phyloP scores from a whole-genome alignment of 2,113 vertebrate species.

The Myrmecophaga tridactyla region DNA sequence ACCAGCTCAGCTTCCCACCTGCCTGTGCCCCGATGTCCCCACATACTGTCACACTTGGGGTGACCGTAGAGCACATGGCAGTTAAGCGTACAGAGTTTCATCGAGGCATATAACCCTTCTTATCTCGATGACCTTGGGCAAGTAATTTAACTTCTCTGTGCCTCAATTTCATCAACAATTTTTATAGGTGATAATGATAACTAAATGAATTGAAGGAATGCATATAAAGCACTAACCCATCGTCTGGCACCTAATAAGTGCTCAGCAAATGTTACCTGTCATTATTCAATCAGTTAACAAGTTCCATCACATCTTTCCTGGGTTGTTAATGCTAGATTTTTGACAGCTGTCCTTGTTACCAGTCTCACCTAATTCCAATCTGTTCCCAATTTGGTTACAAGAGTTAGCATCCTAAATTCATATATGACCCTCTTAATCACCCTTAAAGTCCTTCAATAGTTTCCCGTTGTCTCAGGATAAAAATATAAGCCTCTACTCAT shows the following conservation, averaged over 20 bases:
- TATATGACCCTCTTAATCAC: neutral
- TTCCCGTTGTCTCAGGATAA: neutral
- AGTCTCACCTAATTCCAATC: fast-evolving
- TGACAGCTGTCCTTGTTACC: fast-evolving
- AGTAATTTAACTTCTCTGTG: neutral
- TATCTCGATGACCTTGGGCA: neutral
- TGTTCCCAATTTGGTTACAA: fast-evolving
- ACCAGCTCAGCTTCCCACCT: fast-evolving
- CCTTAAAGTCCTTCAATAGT: neutral
- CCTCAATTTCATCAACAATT: neutral
- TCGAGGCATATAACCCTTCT: fast-evolving
- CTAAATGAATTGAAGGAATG: neutral
- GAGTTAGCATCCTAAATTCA: neutral
- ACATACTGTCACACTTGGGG: fast-evolving
- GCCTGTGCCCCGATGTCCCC: neutral
- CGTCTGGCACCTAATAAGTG: fast-evolving
- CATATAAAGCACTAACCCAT: fast-evolving
- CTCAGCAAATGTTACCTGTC: fast-evolving
- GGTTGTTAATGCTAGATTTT: too few species aligned
- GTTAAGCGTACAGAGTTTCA: neutral
- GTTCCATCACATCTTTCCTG: neutral
- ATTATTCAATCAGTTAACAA: neutral
- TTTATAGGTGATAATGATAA: neutral
- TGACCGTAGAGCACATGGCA: fast-evolving
- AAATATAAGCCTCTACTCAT: neutral